Evolutionary conservation across 2,797 vertebrate species (phyloP).

Genomic region (Lagodon rhomboides): DNA sequence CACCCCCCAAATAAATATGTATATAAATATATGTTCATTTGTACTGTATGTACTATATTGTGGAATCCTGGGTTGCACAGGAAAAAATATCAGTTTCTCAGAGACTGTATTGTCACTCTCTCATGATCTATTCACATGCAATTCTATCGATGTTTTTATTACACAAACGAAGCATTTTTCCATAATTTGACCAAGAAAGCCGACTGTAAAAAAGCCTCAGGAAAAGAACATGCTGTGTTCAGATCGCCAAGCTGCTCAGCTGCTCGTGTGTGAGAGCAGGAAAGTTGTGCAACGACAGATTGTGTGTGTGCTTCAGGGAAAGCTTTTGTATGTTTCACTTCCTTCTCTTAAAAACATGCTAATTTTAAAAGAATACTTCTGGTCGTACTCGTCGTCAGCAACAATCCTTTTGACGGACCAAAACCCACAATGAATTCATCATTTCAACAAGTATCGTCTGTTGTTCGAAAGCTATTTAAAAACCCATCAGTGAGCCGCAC

Average conservation of each 20-base stretch:
- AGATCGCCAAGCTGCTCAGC: conserved; percentile 12
- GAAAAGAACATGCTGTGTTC: conserved; percentile 4
- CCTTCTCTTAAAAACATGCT: not conserved
- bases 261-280: conserved; percentile 9
- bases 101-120: not conserved
- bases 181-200: not conserved
- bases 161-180: not conserved
- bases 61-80: not conserved
- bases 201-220: not conserved
- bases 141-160: not conserved
- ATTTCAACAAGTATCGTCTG: not conserved
- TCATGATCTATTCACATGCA: not conserved
- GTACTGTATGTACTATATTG: not conserved
- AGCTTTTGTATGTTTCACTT: conserved; percentile 28
- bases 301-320: conserved; percentile 29
- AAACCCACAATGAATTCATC: not conserved
- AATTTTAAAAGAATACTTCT: not conserved
- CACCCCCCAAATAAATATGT: not conserved
- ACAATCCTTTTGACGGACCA: not conserved
- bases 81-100: not conserved
- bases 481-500: no score
- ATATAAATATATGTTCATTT: not conserved
- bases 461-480: not conserved
- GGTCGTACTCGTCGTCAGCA: not conserved
- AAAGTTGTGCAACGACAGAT: conserved; percentile 43